A percentile compares a stretch with the other conserved stretches of the same genome.
Conservation (phyloP, 2,888 invertebrate species). For the Diplolepis rosae region DNA sequence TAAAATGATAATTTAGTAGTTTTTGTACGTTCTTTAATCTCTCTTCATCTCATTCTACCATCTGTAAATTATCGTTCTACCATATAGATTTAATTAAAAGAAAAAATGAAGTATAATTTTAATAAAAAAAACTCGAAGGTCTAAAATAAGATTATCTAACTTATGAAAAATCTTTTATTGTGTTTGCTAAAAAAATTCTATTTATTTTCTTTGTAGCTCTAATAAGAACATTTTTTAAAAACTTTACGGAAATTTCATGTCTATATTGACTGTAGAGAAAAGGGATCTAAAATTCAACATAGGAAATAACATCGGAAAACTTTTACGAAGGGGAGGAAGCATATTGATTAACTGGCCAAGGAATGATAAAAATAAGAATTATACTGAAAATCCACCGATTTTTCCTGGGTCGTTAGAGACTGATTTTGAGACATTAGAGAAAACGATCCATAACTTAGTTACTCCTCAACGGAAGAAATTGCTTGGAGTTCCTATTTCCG, state of each 20-base stretch:
- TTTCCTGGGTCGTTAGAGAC: not conserved
- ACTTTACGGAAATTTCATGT: constrained; percentile 8
- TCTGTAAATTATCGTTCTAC: too few relatives aligned
- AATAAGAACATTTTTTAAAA: constrained; percentile 1
- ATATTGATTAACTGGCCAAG: not conserved
- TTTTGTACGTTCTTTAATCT: too few relatives aligned
- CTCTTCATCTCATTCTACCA: too few relatives aligned
- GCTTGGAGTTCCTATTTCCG: constrained; percentile 2
- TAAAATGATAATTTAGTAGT: too few relatives aligned
- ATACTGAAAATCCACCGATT: not conserved
- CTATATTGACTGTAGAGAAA: not conserved
- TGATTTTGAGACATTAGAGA: not conserved
- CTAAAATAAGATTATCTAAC: too few relatives aligned
- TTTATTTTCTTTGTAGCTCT: not conserved
- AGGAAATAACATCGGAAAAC: constrained; percentile 3
- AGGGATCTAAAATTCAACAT: not conserved
- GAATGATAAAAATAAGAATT: not conserved
- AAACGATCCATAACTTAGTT: not conserved
- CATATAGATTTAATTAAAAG: too few relatives aligned
- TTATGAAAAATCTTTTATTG: too few relatives aligned
- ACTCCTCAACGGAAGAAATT: not conserved
- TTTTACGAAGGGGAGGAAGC: not conserved
- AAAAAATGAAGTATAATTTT: too few relatives aligned
- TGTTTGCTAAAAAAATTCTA: not conserved
- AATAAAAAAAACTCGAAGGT: not conserved